Conservation (phyloP, 64 coral and sea anemone species). For the Cladopsammia gracilis region DNA sequence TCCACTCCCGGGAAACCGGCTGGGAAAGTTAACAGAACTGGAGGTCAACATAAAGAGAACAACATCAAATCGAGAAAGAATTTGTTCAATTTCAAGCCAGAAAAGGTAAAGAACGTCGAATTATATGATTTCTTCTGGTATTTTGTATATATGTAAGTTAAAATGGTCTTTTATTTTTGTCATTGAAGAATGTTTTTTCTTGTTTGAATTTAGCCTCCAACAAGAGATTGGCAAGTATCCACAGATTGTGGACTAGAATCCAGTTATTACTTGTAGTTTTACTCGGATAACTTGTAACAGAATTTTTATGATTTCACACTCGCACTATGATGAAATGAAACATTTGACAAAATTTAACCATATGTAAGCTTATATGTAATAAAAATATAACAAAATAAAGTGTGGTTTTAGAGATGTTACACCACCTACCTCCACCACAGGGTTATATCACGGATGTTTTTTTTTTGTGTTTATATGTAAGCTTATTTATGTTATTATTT, state of each 20-base stretch:
- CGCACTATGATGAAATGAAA: no score
- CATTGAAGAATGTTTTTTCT: background rate
- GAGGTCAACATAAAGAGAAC: background rate
- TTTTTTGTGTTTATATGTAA: background rate
- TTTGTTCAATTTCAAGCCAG: slow-evolving; percentile 4
- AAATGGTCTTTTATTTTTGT: background rate
- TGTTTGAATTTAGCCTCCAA: no score
- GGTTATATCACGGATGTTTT: background rate
- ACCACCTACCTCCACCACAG: no score
- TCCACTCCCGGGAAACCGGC: slow-evolving; percentile 28
- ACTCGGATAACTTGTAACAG: no score
- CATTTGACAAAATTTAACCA: no score
- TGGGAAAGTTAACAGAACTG: slow-evolving; percentile 2
- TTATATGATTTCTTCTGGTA: background rate
- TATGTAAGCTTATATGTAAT: no score
- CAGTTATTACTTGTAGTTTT: no score
- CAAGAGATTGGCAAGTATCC: no score
- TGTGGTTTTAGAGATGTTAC: no score
- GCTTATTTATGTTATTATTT: background rate
- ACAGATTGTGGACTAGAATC: no score
- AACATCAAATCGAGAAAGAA: background rate
- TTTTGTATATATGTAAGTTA: background rate
- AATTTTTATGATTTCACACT: no score
- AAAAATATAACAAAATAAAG: no score
- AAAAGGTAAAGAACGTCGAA: background rate